A percentile compares a stretch with the other conserved stretches of the same genome.
phyloP scores from a whole-genome alignment of 2,797 vertebrate species.

The Cebuella pygmaea region DNA sequence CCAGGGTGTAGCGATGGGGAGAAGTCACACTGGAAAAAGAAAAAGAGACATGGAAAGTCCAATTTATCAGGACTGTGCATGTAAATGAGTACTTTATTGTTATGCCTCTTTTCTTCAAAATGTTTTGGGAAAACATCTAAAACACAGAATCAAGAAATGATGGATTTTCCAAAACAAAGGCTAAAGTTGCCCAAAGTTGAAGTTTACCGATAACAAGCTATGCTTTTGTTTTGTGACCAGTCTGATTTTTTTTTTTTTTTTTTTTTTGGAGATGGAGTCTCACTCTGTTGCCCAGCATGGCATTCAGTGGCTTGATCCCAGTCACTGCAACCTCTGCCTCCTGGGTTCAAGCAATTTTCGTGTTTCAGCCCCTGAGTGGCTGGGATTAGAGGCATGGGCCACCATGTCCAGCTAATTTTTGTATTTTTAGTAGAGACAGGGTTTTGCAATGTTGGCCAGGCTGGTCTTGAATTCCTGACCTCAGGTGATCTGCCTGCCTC shows the following conservation, averaged over 20 bases:
- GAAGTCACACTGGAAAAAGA: background rate
- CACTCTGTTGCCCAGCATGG: background rate
- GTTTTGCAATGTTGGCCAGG: background rate
- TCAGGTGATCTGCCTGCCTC: background rate
- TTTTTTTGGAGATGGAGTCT: background rate
- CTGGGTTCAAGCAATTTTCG: background rate
- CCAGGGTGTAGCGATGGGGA: no score
- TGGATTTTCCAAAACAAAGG: background rate
- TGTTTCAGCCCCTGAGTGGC: background rate
- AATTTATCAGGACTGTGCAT: background rate
- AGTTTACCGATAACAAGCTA: background rate
- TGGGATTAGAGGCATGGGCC: background rate
- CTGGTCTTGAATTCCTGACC: background rate
- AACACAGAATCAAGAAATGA: background rate
- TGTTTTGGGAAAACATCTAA: constrained; percentile 7
- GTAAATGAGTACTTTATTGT: background rate
- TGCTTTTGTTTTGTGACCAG: background rate
- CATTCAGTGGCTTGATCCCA: background rate
- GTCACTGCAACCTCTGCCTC: background rate
- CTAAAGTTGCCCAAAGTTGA: constrained; percentile 31
- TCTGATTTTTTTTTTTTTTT: background rate
- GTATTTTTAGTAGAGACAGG: background rate
- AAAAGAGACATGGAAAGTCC: no score
- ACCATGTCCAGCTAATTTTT: background rate
- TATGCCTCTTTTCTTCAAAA: background rate